Evolutionary conservation across 2,888 invertebrate genomes (phyloP).

Genomic region (Latrodectus hesperus): DNA sequence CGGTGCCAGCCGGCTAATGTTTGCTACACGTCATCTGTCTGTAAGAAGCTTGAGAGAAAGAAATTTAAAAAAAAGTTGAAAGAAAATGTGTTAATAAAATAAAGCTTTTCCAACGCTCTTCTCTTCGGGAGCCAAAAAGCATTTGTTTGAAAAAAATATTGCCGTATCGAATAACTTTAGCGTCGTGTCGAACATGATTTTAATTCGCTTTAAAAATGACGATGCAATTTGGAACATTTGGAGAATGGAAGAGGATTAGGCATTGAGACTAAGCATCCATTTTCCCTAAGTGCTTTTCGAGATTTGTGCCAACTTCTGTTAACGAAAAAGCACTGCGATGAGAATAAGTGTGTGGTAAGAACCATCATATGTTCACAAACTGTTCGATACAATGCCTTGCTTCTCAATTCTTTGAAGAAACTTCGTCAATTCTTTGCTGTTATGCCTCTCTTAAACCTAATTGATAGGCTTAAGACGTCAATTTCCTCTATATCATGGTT

Average conservation of each 20-base stretch:
- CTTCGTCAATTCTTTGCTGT: no score
- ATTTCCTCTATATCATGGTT: no score
- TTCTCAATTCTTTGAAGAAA: no score
- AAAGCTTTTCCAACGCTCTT: background rate
- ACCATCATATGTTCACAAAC: no score
- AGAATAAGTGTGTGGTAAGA: no score
- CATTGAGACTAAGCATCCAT: constrained; percentile 30
- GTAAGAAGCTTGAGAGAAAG: constrained; percentile 28
- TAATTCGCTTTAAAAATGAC: constrained; percentile 58
- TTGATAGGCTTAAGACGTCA: no score
- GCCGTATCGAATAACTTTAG: constrained; percentile 45
- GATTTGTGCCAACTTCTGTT: constrained; percentile 35
- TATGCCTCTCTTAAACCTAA: no score
- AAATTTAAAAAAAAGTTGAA: constrained; percentile 5
- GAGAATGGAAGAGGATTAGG: constrained; percentile 32
- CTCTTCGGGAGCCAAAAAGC: background rate
- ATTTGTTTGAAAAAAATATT: background rate
- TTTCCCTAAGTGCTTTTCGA: constrained; percentile 42
- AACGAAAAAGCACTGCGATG: no score
- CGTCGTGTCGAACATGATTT: constrained; percentile 63
- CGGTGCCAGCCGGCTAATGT: constrained; percentile 64
- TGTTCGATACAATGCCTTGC: no score
- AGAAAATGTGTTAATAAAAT: constrained; percentile 6
- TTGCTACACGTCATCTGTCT: constrained; percentile 56
- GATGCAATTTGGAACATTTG: constrained; percentile 36